These are phyloP conservation scores for Rotaria socialis DNA, from an alignment of 2,888 invertebrate genomes.

Conservation along the genomic window DNA sequence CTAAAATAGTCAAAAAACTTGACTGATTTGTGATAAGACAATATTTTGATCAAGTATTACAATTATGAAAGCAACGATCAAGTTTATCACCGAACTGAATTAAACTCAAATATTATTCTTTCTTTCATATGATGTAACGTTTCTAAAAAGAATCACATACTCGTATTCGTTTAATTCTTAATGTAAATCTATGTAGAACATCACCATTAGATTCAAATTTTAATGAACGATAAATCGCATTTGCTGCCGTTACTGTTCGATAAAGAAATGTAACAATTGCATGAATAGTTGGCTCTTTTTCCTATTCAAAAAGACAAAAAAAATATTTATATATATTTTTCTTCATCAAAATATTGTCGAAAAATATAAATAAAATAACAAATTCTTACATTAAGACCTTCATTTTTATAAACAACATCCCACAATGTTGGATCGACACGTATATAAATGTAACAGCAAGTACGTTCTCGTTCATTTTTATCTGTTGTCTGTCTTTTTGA, in stretches of 20 bases:
- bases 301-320: background rate
- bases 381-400: slow-evolving; percentile 37
- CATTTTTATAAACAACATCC: slow-evolving; percentile 41
- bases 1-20: too few species aligned
- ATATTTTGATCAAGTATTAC: too few species aligned
- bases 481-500: slow-evolving; percentile 36
- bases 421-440: slow-evolving; percentile 42
- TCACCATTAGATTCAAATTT: slow-evolving; percentile 19
- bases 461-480: slow-evolving; percentile 31
- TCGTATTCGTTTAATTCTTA: slow-evolving; percentile 29
- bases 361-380: background rate
- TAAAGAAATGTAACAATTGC: slow-evolving; percentile 32
- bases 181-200: background rate
- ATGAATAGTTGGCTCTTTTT: slow-evolving; percentile 36
- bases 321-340: too few species aligned
- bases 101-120: too few species aligned
- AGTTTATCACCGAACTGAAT: too few species aligned
- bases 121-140: too few species aligned
- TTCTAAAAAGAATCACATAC: background rate
- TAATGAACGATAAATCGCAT: background rate
- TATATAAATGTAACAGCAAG: slow-evolving; percentile 39
- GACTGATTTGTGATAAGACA: too few species aligned
- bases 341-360: too few species aligned
- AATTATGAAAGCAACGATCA: too few species aligned
- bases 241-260: slow-evolving; percentile 38